Conservation (phyloP, 2,888 invertebrate species). For the Branchellion lobata region DNA sequence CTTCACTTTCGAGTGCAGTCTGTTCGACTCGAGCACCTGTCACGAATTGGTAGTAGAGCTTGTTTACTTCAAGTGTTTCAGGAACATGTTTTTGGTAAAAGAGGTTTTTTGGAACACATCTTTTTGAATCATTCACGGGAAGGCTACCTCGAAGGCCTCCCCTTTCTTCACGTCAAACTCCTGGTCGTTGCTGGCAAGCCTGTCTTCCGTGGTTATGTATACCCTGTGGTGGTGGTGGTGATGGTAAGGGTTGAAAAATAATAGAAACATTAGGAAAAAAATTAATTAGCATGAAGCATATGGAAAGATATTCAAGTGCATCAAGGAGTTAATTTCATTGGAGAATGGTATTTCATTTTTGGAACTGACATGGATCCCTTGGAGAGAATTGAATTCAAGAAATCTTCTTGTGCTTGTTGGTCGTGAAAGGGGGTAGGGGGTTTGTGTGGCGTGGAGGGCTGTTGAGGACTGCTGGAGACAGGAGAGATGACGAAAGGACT, state of each 20-base stretch:
- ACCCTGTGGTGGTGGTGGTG: constrained; percentile 15
- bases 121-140: too few species aligned
- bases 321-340: too few species aligned
- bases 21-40: constrained; percentile 29
- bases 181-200: constrained; percentile 11
- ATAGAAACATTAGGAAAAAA: too few species aligned
- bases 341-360: too few species aligned
- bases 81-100: too few species aligned
- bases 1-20: constrained; percentile 27
- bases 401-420: constrained; percentile 20
- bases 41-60: too few species aligned
- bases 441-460: not conserved
- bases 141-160: constrained; percentile 26
- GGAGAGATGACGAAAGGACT: too few species aligned
- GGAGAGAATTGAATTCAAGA: not conserved
- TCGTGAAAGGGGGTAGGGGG: not conserved
- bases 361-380: constrained; percentile 19
- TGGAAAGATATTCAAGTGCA: too few species aligned
- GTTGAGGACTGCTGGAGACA: constrained; percentile 12
- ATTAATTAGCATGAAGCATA: too few species aligned
- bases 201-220: not conserved
- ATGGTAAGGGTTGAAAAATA: too few species aligned
- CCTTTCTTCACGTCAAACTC: constrained; percentile 28
- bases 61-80: not conserved
- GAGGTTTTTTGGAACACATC: too few species aligned